Evolutionary conservation across 2,888 invertebrate genomes (phyloP), one percentile per base, ranked within the genome.

Genomic region (Galeopsomyia nigrocyanea): DNA sequence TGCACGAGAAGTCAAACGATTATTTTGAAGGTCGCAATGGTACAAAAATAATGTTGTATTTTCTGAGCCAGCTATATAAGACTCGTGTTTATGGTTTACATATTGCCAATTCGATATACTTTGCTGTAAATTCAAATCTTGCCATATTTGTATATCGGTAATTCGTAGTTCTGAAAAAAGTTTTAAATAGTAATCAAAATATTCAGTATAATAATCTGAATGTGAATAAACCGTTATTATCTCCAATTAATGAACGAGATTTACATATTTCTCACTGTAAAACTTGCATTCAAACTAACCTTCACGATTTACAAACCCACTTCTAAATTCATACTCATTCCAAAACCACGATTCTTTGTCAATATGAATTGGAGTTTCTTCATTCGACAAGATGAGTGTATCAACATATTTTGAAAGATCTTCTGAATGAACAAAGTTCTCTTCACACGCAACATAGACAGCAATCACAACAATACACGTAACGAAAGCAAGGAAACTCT

Each of bases 291-390:
- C 7, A 39, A 39, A 67, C 74, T 82, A 81, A 88, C 88, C 88
- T 83, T 88, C 87, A 73, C 87, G 83, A 79, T 86, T 87, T 60
- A 82, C 83, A 70, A 80, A 77, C 7, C 81, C 85, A 47, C 16
- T 71, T 13, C 51, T 67, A 17, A 68, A 61, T 19, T 71, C 60
- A 22, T 74, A 65, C 3, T 71, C 26, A 1, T 57, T 14, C 74
- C 74, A 71, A 5, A 55, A 58, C 74, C 64, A 71, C 1, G 55
- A 49, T 14, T 56, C 46, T 17, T 14, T 31, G 1, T 60, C 51
- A 16, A 65, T 3, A 13, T 60, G 46, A 9, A n/a, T 46, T 17
- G 6, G 17, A 9, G 46, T 16, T 2, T 58, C 22, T 17, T 58
- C 51, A 6, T 49, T 5, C 39, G n/a, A 26, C 10, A 3, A 13